A percentile compares a stretch with the other conserved stretches of the same genome.
Evolutionary conservation across 2,797 vertebrate species (phyloP).

Genomic region (Phoebastria nigripes): DNA sequence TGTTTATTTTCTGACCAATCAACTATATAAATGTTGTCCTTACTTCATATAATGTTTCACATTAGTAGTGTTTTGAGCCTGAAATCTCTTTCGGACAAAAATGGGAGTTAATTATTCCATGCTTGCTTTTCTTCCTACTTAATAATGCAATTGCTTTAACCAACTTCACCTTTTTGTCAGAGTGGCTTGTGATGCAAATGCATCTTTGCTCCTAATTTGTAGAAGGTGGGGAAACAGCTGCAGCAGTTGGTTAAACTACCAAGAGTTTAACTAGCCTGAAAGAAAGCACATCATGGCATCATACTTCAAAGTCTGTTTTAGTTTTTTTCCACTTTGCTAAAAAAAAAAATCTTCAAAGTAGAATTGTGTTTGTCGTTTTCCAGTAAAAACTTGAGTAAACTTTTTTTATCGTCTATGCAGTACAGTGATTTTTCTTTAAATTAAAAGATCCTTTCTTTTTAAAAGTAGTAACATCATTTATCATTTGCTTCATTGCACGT

Average conservation of each 20-base stretch:
- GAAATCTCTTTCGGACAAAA: not conserved
- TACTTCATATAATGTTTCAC: not conserved
- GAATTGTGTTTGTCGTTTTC: not conserved
- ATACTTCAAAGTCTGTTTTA: not conserved
- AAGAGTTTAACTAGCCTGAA: not conserved
- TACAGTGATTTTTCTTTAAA: not conserved
- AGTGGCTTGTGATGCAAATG: not conserved
- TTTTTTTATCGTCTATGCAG: not conserved
- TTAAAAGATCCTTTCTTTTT: not conserved
- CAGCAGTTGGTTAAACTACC: not conserved
- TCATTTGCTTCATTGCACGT: not conserved
- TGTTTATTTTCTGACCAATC: not conserved
- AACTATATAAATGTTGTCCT: not conserved
- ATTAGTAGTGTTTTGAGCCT: not conserved
- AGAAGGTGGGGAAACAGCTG: not conserved
- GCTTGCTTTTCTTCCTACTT: not conserved
- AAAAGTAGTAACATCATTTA: rapidly evolving
- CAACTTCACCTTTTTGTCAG: not conserved
- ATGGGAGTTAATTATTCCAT: not conserved
- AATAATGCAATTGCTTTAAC: not conserved
- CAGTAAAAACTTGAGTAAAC: not conserved
- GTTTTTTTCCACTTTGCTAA: not conserved
- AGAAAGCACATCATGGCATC: not conserved
- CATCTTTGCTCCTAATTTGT: not conserved
- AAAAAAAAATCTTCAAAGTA: not conserved